Evolutionary conservation across 2,888 invertebrate species (phyloP), one percentile per base, ranked within the genome.

Genomic region (Phyto melanocephala): DNA sequence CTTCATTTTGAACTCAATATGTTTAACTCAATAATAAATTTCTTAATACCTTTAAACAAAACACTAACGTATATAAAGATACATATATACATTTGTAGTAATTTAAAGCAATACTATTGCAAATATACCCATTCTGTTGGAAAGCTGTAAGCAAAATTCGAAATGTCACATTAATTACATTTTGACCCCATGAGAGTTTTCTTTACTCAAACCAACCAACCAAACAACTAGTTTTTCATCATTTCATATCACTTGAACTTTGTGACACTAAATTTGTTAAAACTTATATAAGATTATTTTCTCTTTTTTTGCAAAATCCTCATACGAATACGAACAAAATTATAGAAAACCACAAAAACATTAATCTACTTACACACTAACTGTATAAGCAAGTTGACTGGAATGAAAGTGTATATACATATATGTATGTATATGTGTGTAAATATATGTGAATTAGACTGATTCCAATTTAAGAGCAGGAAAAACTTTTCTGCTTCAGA

Each of bases 81-180:
- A n/a, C n/a, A n/a, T n/a, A n/a, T n/a, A n/a, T n/a, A n/a, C n/a
- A n/a, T n/a, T n/a, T n/a, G n/a, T n/a, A n/a, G n/a, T n/a, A n/a
- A n/a, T n/a, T n/a, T n/a, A n/a, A n/a, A n/a, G n/a, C n/a, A n/a
- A n/a, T 11, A 22, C 3, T 10, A 7, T 2, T 52, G 15, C 6
- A 13, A 24, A 52, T n/a, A 52, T 24, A 50, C 47, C 11, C 22
- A 17, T 22, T 11, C 1, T 22, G 1, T 17, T 47, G 10, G 37
- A 33, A 50, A 50, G 20, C 35, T 33, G 50, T 7, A 15, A 24
- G 37, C 67, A 28, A n/a, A 42, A 40, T 40, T 28, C 7, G 13
- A 15, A 54, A 68, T 11, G 13, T 10, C 42, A 56, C 40, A 56
- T 54, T 54, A 68, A 68, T 68, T 68, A 42, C 40, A 68, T 68